Evolutionary conservation across 2,113 vertebrate genomes (phyloP).

Genomic region (Apteryx mantelli): DNA sequence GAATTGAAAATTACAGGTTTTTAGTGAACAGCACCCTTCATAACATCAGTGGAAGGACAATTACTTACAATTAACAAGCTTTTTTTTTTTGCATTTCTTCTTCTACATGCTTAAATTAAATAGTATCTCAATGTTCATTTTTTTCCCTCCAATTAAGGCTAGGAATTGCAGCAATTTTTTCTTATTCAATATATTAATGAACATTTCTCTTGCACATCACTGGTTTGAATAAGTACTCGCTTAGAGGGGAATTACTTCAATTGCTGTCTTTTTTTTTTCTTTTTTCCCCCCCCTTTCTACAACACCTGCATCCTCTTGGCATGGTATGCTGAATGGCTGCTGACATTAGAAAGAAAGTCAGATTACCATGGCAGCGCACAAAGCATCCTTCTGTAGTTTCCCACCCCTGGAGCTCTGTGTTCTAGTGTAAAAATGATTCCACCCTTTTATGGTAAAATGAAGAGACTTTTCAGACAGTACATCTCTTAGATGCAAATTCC

Average conservation of each 20-base stretch:
- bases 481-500: not conserved
- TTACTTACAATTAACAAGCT: slow-evolving; percentile 7
- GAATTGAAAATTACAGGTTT: not conserved
- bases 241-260: not conserved
- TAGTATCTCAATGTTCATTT: not conserved
- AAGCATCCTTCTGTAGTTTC: not conserved
- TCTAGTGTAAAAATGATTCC: not conserved
- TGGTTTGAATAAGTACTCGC: not conserved
- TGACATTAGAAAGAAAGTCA: not conserved
- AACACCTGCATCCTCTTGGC: not conserved
- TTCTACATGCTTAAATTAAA: slow-evolving; percentile 24
- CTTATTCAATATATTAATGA: not conserved
- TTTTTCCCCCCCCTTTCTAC: not conserved
- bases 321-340: not conserved
- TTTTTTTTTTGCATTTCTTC: slow-evolving; percentile 1
- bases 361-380: not conserved
- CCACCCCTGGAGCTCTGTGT: not conserved
- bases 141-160: not conserved
- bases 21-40: not conserved
- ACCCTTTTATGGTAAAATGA: not conserved
- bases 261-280: not conserved
- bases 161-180: not conserved
- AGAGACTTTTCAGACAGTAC: not conserved
- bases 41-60: not conserved
- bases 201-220: not conserved